These are phyloP conservation scores for Batillaria attramentaria DNA, from an alignment of 1,140 invertebrate genomes.

Conservation along the genomic window DNA sequence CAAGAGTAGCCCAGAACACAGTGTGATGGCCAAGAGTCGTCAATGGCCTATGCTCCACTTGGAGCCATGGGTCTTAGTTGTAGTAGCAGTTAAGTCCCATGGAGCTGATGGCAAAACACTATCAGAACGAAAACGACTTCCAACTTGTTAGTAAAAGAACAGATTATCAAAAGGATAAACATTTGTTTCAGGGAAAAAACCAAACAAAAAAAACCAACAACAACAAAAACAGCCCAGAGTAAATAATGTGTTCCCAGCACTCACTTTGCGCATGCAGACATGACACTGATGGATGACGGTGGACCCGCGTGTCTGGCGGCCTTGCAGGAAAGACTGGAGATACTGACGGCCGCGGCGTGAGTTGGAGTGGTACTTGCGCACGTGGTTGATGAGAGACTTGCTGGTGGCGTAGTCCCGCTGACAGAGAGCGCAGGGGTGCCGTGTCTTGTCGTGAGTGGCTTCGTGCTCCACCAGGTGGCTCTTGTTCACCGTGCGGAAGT, in stretches of 20 bases:
- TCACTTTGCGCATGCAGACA: slow-evolving; percentile 68
- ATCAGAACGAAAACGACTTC: no score
- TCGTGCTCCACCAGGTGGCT: slow-evolving; percentile 71
- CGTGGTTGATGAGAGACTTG: slow-evolving; percentile 70
- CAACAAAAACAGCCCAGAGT: neutral
- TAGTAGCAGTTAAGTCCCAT: no score
- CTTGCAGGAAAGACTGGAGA: slow-evolving; percentile 57
- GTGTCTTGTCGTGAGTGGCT: slow-evolving; percentile 62
- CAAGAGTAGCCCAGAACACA: no score
- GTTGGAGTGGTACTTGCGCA: slow-evolving; percentile 68
- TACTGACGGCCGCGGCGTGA: slow-evolving; percentile 63
- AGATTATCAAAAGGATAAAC: no score
- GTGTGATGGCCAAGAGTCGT: no score
- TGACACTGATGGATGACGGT: slow-evolving; percentile 71
- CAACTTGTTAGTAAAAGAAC: no score
- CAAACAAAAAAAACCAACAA: no score
- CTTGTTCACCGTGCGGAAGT: slow-evolving; percentile 70
- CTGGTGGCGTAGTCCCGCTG: slow-evolving; percentile 70
- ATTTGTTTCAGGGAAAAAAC: no score
- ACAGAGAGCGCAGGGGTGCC: slow-evolving; percentile 68
- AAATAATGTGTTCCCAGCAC: neutral
- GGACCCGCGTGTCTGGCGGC: slow-evolving; percentile 37
- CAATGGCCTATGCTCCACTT: no score
- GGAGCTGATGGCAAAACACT: no score
- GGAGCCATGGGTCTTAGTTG: no score